Evolutionary conservation across 2,113 vertebrate genomes (phyloP).

Genomic region (Axis porcinus): DNA sequence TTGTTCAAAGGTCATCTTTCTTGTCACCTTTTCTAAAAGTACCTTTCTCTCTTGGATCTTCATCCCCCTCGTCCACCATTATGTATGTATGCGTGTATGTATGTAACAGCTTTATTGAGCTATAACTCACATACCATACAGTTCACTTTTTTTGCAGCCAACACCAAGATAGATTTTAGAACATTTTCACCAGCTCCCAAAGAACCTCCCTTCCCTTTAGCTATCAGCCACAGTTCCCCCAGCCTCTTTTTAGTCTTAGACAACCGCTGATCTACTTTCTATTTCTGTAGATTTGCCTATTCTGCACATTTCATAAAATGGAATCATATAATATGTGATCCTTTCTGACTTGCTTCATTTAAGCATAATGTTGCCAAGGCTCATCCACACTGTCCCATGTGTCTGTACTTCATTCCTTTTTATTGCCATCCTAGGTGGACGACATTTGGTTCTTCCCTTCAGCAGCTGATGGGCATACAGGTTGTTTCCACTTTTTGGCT

Average conservation of each 20-base stretch:
- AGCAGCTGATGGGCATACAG: background rate
- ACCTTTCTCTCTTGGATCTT: background rate
- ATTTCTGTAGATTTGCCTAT: background rate
- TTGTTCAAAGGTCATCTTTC: background rate
- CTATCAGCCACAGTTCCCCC: background rate
- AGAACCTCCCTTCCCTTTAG: background rate
- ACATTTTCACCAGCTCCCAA: background rate
- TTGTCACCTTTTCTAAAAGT: background rate
- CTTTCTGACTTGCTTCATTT: background rate
- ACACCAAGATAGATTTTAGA: background rate
- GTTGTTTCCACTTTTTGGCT: background rate
- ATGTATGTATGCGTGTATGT: background rate
- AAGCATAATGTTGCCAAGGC: background rate
- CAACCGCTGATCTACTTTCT: background rate
- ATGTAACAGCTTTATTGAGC: background rate
- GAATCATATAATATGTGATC: background rate
- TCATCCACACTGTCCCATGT: background rate
- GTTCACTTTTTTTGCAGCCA: background rate
- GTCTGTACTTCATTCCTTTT: background rate
- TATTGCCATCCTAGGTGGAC: background rate
- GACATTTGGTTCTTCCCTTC: background rate
- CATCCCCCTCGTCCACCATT: background rate
- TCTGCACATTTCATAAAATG: background rate
- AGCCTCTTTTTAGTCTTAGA: background rate
- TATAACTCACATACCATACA: background rate